Percentiles rank a stretch among this genome's conserved stretches.
phyloP scores from a whole-genome alignment of 2,888 invertebrate genomes.

The Dorcus hopei region DNA sequence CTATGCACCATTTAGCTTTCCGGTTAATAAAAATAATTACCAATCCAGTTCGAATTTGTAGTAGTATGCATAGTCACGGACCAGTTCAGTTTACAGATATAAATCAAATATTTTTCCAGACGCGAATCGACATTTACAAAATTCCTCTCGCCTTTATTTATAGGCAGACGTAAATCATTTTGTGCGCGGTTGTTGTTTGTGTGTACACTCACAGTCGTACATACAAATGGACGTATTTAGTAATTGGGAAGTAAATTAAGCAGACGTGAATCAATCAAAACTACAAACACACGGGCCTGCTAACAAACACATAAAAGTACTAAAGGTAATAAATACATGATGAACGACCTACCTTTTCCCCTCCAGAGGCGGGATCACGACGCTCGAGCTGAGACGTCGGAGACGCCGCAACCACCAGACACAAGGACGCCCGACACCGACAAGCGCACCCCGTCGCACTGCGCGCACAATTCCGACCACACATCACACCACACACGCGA shows the following conservation, averaged over 20 bases:
- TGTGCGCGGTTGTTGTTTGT: background rate
- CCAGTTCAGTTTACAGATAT: too few relatives aligned
- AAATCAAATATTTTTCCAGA: too few relatives aligned
- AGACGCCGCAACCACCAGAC: constrained; percentile 39
- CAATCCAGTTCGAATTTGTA: too few relatives aligned
- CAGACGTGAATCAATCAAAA: constrained; percentile 13
- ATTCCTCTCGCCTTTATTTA: too few relatives aligned
- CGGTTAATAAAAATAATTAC: too few relatives aligned
- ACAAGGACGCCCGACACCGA: constrained; percentile 39
- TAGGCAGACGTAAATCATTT: too few relatives aligned
- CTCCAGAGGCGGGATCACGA: constrained; percentile 19
- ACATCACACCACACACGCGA: constrained; percentile 37
- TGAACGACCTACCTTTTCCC: constrained; percentile 38
- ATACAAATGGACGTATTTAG: background rate
- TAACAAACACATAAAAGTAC: constrained; percentile 12
- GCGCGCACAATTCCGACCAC: constrained; percentile 36
- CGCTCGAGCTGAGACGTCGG: constrained; percentile 26
- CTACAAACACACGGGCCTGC: constrained; percentile 17
- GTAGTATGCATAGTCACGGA: too few relatives aligned
- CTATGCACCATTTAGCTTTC: too few relatives aligned
- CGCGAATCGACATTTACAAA: too few relatives aligned
- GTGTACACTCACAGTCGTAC: background rate
- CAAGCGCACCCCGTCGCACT: constrained; percentile 32
- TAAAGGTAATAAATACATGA: constrained; percentile 33
- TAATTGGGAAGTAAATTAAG: constrained; percentile 7